Evolutionary conservation across 2,113 vertebrate genomes (phyloP), one percentile per base, ranked within the genome.

Genomic region (Isurus oxyrinchus): DNA sequence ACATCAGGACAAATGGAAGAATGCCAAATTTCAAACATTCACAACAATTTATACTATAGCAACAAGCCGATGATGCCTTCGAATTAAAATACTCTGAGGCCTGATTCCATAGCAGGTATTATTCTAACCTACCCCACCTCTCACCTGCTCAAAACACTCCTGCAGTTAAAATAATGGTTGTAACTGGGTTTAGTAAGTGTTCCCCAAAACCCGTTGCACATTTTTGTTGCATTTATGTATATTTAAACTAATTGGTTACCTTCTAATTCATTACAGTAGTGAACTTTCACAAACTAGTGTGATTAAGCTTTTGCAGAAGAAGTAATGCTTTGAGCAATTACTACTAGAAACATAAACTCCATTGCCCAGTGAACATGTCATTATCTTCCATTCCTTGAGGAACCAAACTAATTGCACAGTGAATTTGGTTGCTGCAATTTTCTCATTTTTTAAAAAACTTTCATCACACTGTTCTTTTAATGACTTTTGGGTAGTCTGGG

Each of bases 381-480:
- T 95, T 95, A 95, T 55, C 66, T 35, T 55, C 67, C 49, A 35
- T 31, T 95, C 67, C 67, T 19, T 53, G 67, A 95, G 94, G 94
- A 72, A 69, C 67, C 55, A 49, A 53, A 72, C 66, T 95, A 95
- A 95, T 95, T 95, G 67, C 66, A 55, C 55, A 76, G 94, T 72
- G 93, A 25, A 53, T 72, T 53, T 95, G 49, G 94, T 53, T 95
- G 25, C 94, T 95, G 21, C 25, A 95, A 95, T 55, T 95, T 72
- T 72, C 94, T 76, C 25, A 11, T 95, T 21, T 95, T 95, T 95
- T 95, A 10, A 35, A 67, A 67, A 95, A 95, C 94, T 95, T 95
- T 95, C 94, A 95, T 95, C 94, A 76, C 55, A 95, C 94, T 76
- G 94, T 44, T 95, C 44, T 35, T 72, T 76, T 72, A 95, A 95